Conservation (phyloP, 2,888 invertebrate genomes). For the Eristalis tenax region DNA sequence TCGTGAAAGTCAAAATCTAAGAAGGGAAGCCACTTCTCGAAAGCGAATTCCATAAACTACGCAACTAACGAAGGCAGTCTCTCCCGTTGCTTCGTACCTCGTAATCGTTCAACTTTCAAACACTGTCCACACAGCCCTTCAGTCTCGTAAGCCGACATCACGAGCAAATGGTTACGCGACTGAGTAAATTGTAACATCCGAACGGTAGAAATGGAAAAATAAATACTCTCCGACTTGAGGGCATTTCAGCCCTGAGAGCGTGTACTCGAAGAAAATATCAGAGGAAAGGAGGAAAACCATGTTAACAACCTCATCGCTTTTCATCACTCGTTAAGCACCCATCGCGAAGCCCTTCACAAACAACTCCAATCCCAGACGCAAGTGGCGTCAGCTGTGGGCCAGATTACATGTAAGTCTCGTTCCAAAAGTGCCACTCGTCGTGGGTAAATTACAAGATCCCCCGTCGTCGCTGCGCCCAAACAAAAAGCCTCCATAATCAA, state of each 20-base stretch:
- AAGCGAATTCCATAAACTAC: background rate
- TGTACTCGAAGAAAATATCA: background rate
- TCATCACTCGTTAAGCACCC: background rate
- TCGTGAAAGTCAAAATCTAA: too few species aligned
- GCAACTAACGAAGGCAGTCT: background rate
- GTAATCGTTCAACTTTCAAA: background rate
- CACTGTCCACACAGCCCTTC: background rate
- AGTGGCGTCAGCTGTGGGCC: background rate
- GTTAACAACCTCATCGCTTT: constrained; percentile 19
- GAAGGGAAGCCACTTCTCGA: too few species aligned
- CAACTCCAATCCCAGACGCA: background rate
- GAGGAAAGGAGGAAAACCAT: background rate
- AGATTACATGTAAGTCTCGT: constrained; percentile 4
- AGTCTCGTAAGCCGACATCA: background rate
- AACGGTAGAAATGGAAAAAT: background rate
- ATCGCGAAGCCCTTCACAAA: constrained; percentile 3
- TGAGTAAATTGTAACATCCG: background rate
- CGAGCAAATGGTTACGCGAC: background rate
- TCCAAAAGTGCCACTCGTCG: constrained; percentile 16
- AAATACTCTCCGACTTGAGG: background rate
- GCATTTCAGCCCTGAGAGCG: background rate
- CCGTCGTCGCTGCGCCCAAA: background rate
- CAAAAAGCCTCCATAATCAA: background rate
- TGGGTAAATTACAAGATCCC: constrained; percentile 8
- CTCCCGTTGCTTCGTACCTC: background rate